Evolutionary conservation across 2,888 invertebrate genomes (phyloP), one percentile per base, ranked within the genome.

Genomic region (Apomyelois bistriatella): DNA sequence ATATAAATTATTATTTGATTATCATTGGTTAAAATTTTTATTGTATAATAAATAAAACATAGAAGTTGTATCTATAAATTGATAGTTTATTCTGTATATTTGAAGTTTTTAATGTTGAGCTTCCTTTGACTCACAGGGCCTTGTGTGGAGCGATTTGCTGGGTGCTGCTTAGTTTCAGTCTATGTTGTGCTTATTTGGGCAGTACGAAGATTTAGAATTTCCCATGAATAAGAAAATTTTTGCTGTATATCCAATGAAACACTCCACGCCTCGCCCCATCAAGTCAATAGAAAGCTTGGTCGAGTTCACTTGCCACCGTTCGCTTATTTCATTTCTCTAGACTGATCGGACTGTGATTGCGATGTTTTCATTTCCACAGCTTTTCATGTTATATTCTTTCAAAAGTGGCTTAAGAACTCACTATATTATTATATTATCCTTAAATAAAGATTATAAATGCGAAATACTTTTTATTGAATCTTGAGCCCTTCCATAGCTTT

Each of bases 401-500:
- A 64, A 72, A 85, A 84, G 88, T 89, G 88, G 85, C 70, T 85
- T 86, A 86, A 82, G 79, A 70, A 76, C 81, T 85, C 79, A 85
- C 76, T 81, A 76, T 83, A 78, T 78, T 75, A 82, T 78, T 80
- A 84, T 81, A 81, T 81, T 86, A 85, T 82, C 79, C 83, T 80
- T 76, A 80, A 83, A 84, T 82, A 82, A 82, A 86, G 82, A 79
- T 75, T 68, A 77, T 76, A 72, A 72, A 77, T 61, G 66, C 66
- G 71, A 59, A 59, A 58, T 61, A 66, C 65, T 71, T 70, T 79
- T 61, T 53, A 73, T 74, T 86, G 90, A 61, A 94, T 93, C 81
- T 91, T 93, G 65, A 94, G 85, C 60, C 94, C 94, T 77, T 94
- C 93, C 68, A 95, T 93, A 54, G 93, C 90, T 69, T 94, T 94